These are phyloP conservation scores for Drosophila trapezifrons DNA, from an alignment of 1,140 invertebrate species.

Conservation along the genomic window DNA sequence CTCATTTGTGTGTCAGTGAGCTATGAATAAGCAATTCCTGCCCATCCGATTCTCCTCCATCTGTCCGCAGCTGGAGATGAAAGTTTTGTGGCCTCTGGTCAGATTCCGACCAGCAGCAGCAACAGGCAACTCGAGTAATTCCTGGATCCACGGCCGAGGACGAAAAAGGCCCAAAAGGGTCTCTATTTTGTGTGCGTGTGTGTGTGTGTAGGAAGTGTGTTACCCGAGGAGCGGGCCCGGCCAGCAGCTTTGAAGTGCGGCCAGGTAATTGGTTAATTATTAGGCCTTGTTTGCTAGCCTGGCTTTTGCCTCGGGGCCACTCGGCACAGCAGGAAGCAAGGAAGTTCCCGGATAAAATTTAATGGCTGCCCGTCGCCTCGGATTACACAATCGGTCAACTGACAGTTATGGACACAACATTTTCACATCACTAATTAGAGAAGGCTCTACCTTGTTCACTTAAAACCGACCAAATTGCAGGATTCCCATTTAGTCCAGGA, in stretches of 20 bases:
- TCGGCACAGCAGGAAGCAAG: slow-evolving; percentile 13
- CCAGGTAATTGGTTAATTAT: slow-evolving; percentile 65
- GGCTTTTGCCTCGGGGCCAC: slow-evolving; percentile 12
- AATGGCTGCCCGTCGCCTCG: slow-evolving; percentile 13
- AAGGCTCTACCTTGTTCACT: slow-evolving; percentile 8
- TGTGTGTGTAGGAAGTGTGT: slow-evolving; percentile 12
- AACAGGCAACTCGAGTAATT: slow-evolving; percentile 19
- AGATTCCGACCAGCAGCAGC: slow-evolving; percentile 36
- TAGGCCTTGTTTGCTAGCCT: slow-evolving; percentile 52
- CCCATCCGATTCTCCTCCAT: slow-evolving; percentile 2
- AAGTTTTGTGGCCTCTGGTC: slow-evolving; percentile 53
- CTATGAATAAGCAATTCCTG: slow-evolving; percentile 60
- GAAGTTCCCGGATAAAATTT: slow-evolving; percentile 36
- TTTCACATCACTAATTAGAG: slow-evolving; percentile 41
- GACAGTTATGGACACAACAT: slow-evolving; percentile 48
- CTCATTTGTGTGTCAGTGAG: slow-evolving; percentile 59
- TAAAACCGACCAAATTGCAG: slow-evolving; percentile 10
- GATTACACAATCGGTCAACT: slow-evolving; percentile 38
- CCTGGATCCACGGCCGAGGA: not conserved
- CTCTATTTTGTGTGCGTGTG: not conserved
- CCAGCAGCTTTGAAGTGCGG: slow-evolving; percentile 56
- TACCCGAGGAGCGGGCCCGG: slow-evolving; percentile 25
- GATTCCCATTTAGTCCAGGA: not conserved
- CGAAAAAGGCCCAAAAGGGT: slow-evolving; percentile 16
- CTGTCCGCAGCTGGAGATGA: slow-evolving; percentile 38